Evolutionary conservation across 2,888 invertebrate genomes (phyloP).

Genomic region (Eutolmus rufibarbis): DNA sequence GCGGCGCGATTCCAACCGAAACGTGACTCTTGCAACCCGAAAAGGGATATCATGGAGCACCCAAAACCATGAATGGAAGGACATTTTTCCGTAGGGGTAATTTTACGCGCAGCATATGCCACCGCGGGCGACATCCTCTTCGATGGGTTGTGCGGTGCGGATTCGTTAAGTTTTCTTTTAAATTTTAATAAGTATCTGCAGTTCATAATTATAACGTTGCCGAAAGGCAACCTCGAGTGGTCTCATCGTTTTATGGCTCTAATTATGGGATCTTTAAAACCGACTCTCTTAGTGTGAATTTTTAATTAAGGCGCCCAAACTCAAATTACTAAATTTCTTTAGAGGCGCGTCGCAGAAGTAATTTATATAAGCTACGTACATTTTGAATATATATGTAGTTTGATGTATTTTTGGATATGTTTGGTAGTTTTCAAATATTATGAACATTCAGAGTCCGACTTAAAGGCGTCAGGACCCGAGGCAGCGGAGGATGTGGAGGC

Average conservation of each 20-base stretch:
- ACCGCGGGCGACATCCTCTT: background rate
- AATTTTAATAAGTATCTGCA: background rate
- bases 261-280: background rate
- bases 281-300: background rate
- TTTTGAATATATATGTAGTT: too few species aligned
- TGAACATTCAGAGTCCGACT: too few species aligned
- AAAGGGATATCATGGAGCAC: background rate
- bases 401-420: too few species aligned
- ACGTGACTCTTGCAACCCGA: background rate
- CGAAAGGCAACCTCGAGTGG: background rate
- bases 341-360: too few species aligned
- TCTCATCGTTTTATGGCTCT: background rate
- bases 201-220: background rate
- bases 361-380: too few species aligned
- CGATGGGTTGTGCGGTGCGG: background rate
- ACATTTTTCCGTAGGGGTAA: slow-evolving; percentile 29
- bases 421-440: too few species aligned
- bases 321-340: too few species aligned
- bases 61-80: slow-evolving; percentile 37
- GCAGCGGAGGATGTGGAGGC: too few species aligned
- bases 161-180: background rate
- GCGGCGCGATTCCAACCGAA: background rate
- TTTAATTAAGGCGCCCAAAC: background rate
- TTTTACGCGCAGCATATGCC: slow-evolving; percentile 16
- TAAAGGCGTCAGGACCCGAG: too few species aligned